Base-by-base conservation (phyloP, 1,140 invertebrate genomes). In the Doryteuthis pealeii region DNA sequence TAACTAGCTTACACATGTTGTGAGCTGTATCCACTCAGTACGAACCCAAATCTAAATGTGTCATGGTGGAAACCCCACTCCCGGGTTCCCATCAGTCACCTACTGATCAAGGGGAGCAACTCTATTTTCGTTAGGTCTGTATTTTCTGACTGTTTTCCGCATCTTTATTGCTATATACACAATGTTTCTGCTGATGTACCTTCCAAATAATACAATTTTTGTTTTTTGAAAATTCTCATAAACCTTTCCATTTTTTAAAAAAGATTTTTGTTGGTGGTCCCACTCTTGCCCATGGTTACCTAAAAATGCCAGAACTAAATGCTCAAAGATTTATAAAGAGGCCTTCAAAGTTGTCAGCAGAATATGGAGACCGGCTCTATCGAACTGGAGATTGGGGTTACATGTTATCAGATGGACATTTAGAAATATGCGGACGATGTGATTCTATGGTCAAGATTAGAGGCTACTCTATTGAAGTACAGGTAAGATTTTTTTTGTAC, bases 361-460 rank as follows among this genome's bases (percentile, higher is more conserved):
- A 72, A 18, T 77, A 75, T 71, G 81, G 81, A 10, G 78, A 81
- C 30, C 76, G 84, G 31, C 79, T 90, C 72, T 90, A 90, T 74
- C 81, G 86, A 58, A 89, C 89, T 15, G 89, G 89, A 8, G 89
- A 90, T 81, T 89, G 88, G 88, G 90, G 89, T 8, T 90, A 90
- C 79, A 79, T 90, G 76, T 79, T 89, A 58, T 81, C 84, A 30
- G 89, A 90, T 77, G 88, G 88, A 1, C 85, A 82, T 73, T 82
- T 90, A 30, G 90, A 91, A 74, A 89, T 90, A 26, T 89, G 88
- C 80, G 90, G 90, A 3, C 82, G 90, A 12, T 89, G 89, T 80
- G 90, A 90, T 76, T 87, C 89, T 30, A 88, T 90, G 86, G 90
- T 90, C 10, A 89, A 90, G 80, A 89, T 91, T 54, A 81, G 90